Percentiles rank a stretch among this genome's conserved stretches.
Evolutionary conservation across 2,888 invertebrate genomes (phyloP).

Genomic region (Habrosyne pyritoides): DNA sequence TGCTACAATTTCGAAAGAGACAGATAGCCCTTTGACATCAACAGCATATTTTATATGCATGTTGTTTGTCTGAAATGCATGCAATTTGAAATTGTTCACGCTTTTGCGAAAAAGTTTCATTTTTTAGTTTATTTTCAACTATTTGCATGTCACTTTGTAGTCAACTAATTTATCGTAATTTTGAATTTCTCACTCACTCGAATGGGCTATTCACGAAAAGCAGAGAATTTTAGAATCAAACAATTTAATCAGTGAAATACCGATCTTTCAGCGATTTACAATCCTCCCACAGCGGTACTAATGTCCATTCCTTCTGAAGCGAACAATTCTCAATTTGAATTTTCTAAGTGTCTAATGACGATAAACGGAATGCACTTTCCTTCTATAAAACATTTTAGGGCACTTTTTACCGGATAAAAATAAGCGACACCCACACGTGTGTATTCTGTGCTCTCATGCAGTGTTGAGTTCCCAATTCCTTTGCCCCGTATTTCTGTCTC

Average conservation of each 20-base stretch:
- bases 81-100: slow-evolving; percentile 1
- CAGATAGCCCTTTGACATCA: slow-evolving; percentile 67
- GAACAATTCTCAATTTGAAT: not conserved
- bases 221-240: not conserved
- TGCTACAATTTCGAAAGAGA: slow-evolving; percentile 72
- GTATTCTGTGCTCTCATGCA: slow-evolving; percentile 19
- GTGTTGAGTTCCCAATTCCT: slow-evolving; percentile 36
- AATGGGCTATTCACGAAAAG: not conserved
- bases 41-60: slow-evolving; percentile 61
- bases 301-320: not conserved
- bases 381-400: slow-evolving; percentile 14
- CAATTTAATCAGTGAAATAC: not conserved
- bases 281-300: not conserved
- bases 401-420: slow-evolving; percentile 29
- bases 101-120: not conserved
- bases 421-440: slow-evolving; percentile 29
- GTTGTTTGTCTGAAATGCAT: slow-evolving; percentile 14
- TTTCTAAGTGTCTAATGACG: not conserved
- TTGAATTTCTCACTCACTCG: not conserved
- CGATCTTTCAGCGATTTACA: slow-evolving; percentile 3
- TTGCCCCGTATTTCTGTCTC: slow-evolving; percentile 49
- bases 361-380: slow-evolving; percentile 9
- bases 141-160: not conserved
- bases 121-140: not conserved
- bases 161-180: not conserved